Conservation (phyloP, 2,113 vertebrate species). For the Menura novaehollandiae region DNA sequence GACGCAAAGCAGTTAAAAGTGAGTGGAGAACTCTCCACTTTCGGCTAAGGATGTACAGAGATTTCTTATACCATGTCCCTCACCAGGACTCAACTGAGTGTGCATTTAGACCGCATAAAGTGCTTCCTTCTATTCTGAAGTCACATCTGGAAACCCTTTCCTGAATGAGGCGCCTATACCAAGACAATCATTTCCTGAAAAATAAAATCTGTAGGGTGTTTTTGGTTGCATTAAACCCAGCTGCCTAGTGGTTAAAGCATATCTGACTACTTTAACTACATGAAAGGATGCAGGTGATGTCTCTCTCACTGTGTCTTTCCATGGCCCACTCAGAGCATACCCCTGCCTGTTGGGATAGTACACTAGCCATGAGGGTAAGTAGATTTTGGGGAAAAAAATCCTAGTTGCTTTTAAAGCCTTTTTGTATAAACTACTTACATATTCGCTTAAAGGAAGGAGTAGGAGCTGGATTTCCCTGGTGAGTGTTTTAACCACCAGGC, state of each 20-base stretch:
- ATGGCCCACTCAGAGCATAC: background rate
- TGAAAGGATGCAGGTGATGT: background rate
- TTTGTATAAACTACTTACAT: conserved; percentile 10
- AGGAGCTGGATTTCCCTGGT: conserved; percentile 42
- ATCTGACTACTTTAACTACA: background rate
- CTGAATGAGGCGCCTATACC: conserved; percentile 2
- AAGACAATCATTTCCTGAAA: conserved; percentile 11
- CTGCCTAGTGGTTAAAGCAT: background rate
- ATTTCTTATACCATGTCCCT: background rate
- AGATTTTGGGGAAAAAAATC: background rate
- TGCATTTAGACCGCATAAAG: background rate
- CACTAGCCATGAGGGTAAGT: background rate
- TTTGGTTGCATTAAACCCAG: background rate
- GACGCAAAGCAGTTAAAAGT: background rate
- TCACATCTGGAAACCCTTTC: conserved; percentile 33
- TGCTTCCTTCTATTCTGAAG: conserved; percentile 9
- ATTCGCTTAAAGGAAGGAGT: conserved; percentile 33
- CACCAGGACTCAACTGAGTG: background rate
- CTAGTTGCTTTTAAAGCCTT: conserved; percentile 7
- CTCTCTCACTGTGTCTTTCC: background rate
- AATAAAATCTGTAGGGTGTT: background rate
- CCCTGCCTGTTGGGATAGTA: background rate
- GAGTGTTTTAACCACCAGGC: conserved; percentile 53
- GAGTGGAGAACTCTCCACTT: background rate
- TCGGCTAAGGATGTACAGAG: background rate